Evolutionary conservation across 2,888 invertebrate genomes (phyloP), one percentile per base, ranked within the genome.

Genomic region (Epiblema foenella): DNA sequence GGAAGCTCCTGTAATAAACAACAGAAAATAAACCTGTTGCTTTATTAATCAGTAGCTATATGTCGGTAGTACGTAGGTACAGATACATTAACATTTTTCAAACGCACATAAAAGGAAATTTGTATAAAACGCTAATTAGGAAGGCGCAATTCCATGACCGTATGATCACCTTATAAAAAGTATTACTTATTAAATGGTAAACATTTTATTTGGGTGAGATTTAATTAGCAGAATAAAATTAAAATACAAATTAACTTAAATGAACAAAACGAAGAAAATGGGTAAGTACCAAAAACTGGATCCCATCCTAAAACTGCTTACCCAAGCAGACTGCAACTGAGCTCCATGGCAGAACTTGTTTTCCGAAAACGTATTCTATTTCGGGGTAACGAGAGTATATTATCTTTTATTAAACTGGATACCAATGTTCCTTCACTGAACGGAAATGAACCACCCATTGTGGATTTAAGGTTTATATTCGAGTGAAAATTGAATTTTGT

Each of bases 201-300:
- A 39, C 17, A 17, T 15, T 20, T 33, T 15, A 39, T 64, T 64
- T 54, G 9, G 15, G n/a, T 54, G 39, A 17, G 52, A 15, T 64
- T 39, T 64, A 64, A 54, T 52, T 64, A 54, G 20, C 52, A 20
- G 39, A 17, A 64, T 8, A 20, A 39, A 52, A 54, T 54, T 64
- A 64, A 39, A 42, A 24, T 52, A 39, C 63, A 58, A 70, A 65
- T 66, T 73, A 69, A 42, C 72, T 62, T 49, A 18, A 60, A 56
- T 29, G 9, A 62, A 60, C 18, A 33, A 24, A 60, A 62, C 18
- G 88, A 90, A 90, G 90, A 87, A 85, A 82, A 85, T 83, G 85
- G 85, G 80, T n/a, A n/a, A n/a, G n/a, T 88, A 85, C 84, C 85
- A 80, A 88, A 90, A 90, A 88, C 89, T 86, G 86, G 87, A 86